These are phyloP conservation scores for Bedellia somnulentella DNA, from an alignment of 2,888 invertebrate genomes.

Conservation along the genomic window DNA sequence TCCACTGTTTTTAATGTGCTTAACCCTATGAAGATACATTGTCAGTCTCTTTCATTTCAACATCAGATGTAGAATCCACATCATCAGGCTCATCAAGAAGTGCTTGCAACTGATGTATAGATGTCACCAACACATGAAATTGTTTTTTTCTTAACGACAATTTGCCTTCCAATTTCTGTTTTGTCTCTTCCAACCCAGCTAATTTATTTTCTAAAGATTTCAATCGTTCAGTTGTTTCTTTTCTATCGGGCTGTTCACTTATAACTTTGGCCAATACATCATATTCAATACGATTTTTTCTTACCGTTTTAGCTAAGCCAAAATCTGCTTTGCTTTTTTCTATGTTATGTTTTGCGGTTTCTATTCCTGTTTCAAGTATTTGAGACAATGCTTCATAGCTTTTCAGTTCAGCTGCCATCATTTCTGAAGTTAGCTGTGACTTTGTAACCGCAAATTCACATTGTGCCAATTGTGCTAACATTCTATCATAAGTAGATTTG, in stretches of 20 bases:
- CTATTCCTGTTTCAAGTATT: constrained; percentile 78
- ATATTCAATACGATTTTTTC: constrained; percentile 91
- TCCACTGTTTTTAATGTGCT: too few relatives aligned
- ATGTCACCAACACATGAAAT: constrained; percentile 84
- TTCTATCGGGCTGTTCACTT: constrained; percentile 85
- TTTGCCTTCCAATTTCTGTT: constrained; percentile 73
- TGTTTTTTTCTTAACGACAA: constrained; percentile 84
- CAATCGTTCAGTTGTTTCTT: constrained; percentile 72
- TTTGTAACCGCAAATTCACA: constrained; percentile 88
- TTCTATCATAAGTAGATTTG: constrained; percentile 73
- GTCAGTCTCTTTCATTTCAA: constrained; percentile 50
- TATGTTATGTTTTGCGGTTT: constrained; percentile 78
- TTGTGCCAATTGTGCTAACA: constrained; percentile 81
- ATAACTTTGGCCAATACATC: constrained; percentile 91
- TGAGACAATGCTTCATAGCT: constrained; percentile 79
- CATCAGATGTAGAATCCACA: constrained; percentile 34
- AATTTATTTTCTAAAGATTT: constrained; percentile 74
- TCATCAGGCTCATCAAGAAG: constrained; percentile 75
- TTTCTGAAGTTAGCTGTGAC: constrained; percentile 75
- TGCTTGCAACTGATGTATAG: constrained; percentile 82
- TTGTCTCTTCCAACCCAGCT: constrained; percentile 67
- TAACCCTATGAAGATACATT: too few relatives aligned
- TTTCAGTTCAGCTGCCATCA: constrained; percentile 81
- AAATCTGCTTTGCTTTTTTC: constrained; percentile 80
- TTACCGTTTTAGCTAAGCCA: constrained; percentile 79